Evolutionary conservation across 2,113 vertebrate species (phyloP).

Genomic region (Stictonetta naevosa): DNA sequence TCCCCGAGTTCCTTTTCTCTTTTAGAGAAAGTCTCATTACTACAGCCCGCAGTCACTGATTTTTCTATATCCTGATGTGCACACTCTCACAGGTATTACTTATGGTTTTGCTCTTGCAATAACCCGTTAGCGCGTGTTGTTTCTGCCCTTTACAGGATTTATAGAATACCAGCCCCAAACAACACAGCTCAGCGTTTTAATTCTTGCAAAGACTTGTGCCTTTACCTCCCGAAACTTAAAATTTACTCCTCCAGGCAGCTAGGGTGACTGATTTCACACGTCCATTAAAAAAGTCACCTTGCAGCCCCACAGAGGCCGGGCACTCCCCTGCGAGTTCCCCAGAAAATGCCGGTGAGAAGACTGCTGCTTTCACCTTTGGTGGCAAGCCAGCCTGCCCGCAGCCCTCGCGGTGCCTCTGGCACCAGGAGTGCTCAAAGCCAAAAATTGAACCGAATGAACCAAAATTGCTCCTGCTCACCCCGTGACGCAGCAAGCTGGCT

Average conservation of each 20-base stretch:
- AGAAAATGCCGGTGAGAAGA: neutral
- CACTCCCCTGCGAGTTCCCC: neutral
- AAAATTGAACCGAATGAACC: neutral
- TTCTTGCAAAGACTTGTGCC: neutral
- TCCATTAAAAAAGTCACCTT: neutral
- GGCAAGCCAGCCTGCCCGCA: neutral
- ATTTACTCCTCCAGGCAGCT: neutral
- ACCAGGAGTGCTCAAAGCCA: neutral
- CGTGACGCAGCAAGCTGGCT: neutral
- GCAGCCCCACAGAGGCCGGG: neutral
- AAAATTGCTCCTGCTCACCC: neutral
- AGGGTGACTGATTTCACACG: neutral
- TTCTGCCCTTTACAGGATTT: conserved; percentile 1
- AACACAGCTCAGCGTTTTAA: neutral
- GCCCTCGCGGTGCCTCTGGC: neutral
- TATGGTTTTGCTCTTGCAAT: neutral
- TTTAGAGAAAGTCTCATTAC: neutral
- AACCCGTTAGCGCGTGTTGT: neutral
- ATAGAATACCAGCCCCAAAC: neutral
- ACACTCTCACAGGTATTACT: neutral
- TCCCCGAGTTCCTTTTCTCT: neutral
- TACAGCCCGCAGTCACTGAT: neutral
- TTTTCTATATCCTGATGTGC: neutral
- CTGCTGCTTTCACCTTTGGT: neutral
- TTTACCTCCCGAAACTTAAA: neutral